These are phyloP conservation scores for Anas acuta DNA, from an alignment of 2,797 vertebrate genomes.

Conservation along the genomic window DNA sequence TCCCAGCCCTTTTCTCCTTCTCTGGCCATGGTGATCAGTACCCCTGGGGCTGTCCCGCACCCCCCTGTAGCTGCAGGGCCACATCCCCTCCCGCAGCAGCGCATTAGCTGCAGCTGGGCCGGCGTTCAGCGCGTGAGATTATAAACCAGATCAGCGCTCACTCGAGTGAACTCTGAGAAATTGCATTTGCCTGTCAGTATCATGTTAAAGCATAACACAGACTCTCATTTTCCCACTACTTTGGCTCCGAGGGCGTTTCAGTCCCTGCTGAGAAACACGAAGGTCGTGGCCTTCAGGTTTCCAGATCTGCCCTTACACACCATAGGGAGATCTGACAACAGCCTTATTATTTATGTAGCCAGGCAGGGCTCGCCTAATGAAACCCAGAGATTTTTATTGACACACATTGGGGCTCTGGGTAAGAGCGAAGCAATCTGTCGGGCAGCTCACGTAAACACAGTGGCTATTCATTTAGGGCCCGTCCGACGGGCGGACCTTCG, in stretches of 20 bases:
- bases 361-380: constrained; percentile 70
- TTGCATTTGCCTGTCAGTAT: constrained; percentile 84
- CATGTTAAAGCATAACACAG: constrained; percentile 83
- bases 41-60: neutral
- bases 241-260: constrained; percentile 75
- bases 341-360: constrained; percentile 75
- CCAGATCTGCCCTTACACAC: constrained; percentile 79
- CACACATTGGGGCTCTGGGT: constrained; percentile 9
- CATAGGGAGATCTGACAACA: constrained; percentile 76
- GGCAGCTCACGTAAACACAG: constrained; percentile 17
- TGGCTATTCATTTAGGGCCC: constrained; percentile 45
- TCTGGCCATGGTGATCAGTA: neutral
- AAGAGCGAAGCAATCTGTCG: neutral
- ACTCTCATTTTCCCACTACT: constrained; percentile 81
- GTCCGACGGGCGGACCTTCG: neutral
- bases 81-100: neutral
- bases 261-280: constrained; percentile 80
- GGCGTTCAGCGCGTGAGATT: neutral
- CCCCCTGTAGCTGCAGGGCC: neutral
- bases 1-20: neutral
- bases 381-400: constrained; percentile 67
- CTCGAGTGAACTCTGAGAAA: constrained; percentile 39
- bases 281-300: constrained; percentile 81
- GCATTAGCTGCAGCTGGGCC: neutral
- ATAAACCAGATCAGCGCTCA: constrained; percentile 21